phyloP scores from a whole-genome alignment of 92 coral and sea anemone genomes.

The Hydrozoanthus gracilis region DNA sequence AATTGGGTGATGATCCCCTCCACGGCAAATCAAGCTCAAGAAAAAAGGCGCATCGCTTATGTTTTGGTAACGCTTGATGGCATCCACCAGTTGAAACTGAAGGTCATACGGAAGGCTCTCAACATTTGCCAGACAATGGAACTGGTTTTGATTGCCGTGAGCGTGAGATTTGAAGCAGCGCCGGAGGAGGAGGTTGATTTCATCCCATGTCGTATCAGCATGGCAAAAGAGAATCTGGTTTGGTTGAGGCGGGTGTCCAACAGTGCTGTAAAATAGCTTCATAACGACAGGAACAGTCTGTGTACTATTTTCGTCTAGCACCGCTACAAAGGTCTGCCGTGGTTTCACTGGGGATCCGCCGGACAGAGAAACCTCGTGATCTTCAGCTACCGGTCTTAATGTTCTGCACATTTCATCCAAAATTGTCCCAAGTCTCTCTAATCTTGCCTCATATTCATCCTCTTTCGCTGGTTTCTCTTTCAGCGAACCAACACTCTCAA shows the following conservation, averaged over 20 bases:
- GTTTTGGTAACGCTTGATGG: constrained; percentile 55
- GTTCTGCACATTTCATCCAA: constrained; percentile 27
- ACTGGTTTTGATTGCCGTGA: constrained; percentile 13
- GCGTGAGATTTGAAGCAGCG: constrained; percentile 54
- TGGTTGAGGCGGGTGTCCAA: constrained; percentile 52
- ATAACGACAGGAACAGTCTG: constrained; percentile 68
- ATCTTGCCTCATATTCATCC: constrained; percentile 9
- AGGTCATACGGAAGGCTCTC: constrained; percentile 71
- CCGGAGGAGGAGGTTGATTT: constrained; percentile 66
- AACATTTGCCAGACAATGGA: constrained; percentile 77
- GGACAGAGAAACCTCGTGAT: background rate
- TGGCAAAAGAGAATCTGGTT: constrained; percentile 69
- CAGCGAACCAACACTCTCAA: background rate
- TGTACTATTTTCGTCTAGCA: constrained; percentile 62
- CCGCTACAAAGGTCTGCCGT: constrained; percentile 58
- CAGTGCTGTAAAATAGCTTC: constrained; percentile 51
- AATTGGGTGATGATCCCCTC: constrained; percentile 77
- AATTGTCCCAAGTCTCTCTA: constrained; percentile 26
- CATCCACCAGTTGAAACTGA: constrained; percentile 73
- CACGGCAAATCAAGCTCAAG: constrained; percentile 76
- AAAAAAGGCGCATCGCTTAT: constrained; percentile 41
- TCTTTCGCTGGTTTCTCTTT: constrained; percentile 2
- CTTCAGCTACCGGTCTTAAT: background rate
- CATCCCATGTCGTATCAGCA: constrained; percentile 75
- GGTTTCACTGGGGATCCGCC: constrained; percentile 39